Base-by-base conservation (phyloP, 2,888 invertebrate species). In the Cordilura impudica region DNA sequence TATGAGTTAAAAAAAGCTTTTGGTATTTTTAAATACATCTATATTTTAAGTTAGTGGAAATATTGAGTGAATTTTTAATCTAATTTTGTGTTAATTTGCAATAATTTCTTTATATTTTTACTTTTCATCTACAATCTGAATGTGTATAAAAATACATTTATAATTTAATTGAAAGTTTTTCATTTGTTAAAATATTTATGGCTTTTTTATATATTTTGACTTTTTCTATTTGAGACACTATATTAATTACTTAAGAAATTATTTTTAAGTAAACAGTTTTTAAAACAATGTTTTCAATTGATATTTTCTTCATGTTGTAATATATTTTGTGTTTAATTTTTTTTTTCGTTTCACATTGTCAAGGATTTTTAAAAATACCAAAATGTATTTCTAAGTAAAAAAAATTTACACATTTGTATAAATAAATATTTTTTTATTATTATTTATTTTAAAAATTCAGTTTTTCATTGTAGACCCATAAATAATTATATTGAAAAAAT, bases 341-440 rank as follows among this genome's bases (percentile, higher is more conserved):
- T 23, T 23, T n/a, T n/a, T n/a, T n/a, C n/a, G n/a, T n/a, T 26
- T 61, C 43, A 60, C 78, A 69, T 80, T 81, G 82, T 78, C 81
- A 83, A 76, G 82, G 78, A 81, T 83, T 83, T 69, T 76, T 70
- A 82, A 66, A 82, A 82, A 83, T 84, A 82, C 82, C 83, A 85
- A 77, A 84, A 84, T 84, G 77, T 83, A 43, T 73, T 51, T 54
- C 58, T 31, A 54, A 61, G 69, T 66, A 65, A 19, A 72, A 72
- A 47, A 61, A 71, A 29, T 16, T 29, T n/a, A 19, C 2, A 10
- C 18, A 10, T 10, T n/a, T 2, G 1, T 8, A 26, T 12, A 31
- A 10, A 18, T 19, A 19, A 3, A 26, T 6, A 26, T 26, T 26
- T 26, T 26, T 6, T 26, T 26, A 26, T 4, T 26, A 4, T 26